Conservation (phyloP, 2,888 invertebrate genomes). For the Heteromyza rotundicornis region DNA sequence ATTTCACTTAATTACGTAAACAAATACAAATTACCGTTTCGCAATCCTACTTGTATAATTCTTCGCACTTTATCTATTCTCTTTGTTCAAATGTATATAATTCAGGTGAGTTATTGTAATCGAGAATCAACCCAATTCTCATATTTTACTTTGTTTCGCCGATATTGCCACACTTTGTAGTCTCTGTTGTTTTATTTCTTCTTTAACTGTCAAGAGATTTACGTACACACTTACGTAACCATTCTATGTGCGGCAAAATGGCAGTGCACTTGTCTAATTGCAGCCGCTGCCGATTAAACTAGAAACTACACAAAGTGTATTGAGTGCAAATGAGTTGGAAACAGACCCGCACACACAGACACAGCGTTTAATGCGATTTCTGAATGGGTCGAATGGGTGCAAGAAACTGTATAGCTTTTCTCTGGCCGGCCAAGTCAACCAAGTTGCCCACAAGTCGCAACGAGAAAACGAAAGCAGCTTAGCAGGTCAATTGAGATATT, state of each 20-base stretch:
- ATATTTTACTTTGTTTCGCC: neutral
- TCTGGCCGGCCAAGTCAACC: no score
- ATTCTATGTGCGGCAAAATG: slow-evolving; percentile 3
- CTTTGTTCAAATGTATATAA: neutral
- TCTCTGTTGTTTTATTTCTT: neutral
- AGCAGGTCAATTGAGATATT: neutral
- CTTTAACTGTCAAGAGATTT: no score
- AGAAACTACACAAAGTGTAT: no score
- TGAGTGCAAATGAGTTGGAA: no score
- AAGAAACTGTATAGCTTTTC: no score
- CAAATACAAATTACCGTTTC: no score
- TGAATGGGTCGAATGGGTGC: no score
- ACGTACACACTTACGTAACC: no score
- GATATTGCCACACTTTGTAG: slow-evolving; percentile 2
- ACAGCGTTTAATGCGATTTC: neutral
- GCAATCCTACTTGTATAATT: no score
- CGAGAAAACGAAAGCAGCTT: neutral
- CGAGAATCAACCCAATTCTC: slow-evolving; percentile 5
- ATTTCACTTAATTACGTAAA: no score
- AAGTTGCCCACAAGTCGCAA: no score
- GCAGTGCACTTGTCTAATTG: neutral
- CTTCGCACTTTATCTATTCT: neutral
- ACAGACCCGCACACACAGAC: no score
- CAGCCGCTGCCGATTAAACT: neutral
- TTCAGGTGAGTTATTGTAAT: slow-evolving; percentile 3